Percentiles rank a stretch among this genome's conserved stretches.
Conservation (phyloP, 2,113 vertebrate genomes). For the Planiliza haematocheilus region DNA sequence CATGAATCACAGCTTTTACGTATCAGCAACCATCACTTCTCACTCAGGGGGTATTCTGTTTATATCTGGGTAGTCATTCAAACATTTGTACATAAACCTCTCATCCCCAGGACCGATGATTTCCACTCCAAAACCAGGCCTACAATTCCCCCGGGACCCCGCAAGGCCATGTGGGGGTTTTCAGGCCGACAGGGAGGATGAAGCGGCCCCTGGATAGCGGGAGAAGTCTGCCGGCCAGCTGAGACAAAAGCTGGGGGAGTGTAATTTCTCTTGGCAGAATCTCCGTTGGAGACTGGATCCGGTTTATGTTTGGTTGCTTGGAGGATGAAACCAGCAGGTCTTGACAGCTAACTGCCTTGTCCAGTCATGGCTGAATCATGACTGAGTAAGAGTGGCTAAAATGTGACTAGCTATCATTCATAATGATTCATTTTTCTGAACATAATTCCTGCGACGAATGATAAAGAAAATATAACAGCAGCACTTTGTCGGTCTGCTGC, state of each 20-base stretch:
- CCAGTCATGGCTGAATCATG: background rate
- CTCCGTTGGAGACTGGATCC: conserved; percentile 6
- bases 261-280: conserved; percentile 10
- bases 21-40: background rate
- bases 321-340: background rate
- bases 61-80: conserved; percentile 23
- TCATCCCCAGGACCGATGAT: conserved; percentile 36
- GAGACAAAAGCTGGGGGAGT: conserved; percentile 25
- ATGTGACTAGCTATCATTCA: background rate
- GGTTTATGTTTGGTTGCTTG: background rate
- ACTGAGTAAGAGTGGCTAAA: background rate
- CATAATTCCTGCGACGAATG: background rate
- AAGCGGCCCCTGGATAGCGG: conserved; percentile 36
- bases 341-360: background rate
- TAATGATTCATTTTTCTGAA: background rate
- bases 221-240: conserved; percentile 44
- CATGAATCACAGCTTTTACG: conserved; percentile 23
- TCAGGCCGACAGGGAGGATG: conserved; percentile 44
- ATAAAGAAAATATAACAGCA: background rate
- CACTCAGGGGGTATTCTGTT: background rate
- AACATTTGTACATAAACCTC: conserved; percentile 38
- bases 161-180: conserved; percentile 34
- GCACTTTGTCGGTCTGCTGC: too few species aligned
- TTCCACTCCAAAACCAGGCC: conserved; percentile 53
- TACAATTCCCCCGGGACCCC: conserved; percentile 39